A percentile compares a stretch with the other conserved stretches of the same genome.
Evolutionary conservation across 2,888 invertebrate species (phyloP).

Genomic region (Caenorhabditis auriculariae): DNA sequence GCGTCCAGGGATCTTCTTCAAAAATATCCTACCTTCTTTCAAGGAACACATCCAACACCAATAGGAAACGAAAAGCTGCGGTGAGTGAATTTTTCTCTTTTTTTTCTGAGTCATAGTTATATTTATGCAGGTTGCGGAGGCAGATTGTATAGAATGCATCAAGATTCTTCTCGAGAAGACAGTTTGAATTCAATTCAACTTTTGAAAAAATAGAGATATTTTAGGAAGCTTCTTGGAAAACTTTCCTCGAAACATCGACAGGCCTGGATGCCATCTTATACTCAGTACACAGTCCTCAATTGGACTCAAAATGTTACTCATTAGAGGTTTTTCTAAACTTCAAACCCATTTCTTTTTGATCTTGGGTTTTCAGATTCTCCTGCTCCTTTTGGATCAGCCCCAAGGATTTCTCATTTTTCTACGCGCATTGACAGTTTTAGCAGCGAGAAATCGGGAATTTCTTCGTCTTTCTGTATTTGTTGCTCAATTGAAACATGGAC

Average conservation of each 20-base stretch:
- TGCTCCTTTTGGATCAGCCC: slow-evolving; percentile 50
- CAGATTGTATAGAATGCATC: slow-evolving; percentile 59
- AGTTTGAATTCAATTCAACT: slow-evolving; percentile 25
- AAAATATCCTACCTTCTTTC: slow-evolving; percentile 50
- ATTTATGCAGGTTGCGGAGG: slow-evolving; percentile 50
- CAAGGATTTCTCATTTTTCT: slow-evolving; percentile 54
- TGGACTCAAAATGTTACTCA: slow-evolving; percentile 61
- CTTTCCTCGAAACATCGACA: slow-evolving; percentile 52
- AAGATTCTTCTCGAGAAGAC: slow-evolving; percentile 57
- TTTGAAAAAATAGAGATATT: slow-evolving; percentile 6
- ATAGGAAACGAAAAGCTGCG: slow-evolving; percentile 52
- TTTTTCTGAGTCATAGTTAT: neutral
- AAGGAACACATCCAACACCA: slow-evolving; percentile 47
- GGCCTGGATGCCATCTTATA: slow-evolving; percentile 56
- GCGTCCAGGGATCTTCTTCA: slow-evolving; percentile 32
- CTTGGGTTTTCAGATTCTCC: slow-evolving; percentile 40
- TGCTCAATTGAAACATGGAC: slow-evolving; percentile 55
- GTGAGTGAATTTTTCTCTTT: slow-evolving; percentile 12
- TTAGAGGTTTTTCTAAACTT: slow-evolving; percentile 45
- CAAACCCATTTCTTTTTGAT: slow-evolving; percentile 6
- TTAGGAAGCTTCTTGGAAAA: slow-evolving; percentile 49
- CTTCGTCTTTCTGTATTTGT: slow-evolving; percentile 50
- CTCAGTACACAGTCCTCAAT: slow-evolving; percentile 58
- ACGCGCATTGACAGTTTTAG: slow-evolving; percentile 48
- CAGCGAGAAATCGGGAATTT: slow-evolving; percentile 55